Evolutionary conservation across 1,140 invertebrate genomes (phyloP).

Genomic region (Apocrypta bakeri): DNA sequence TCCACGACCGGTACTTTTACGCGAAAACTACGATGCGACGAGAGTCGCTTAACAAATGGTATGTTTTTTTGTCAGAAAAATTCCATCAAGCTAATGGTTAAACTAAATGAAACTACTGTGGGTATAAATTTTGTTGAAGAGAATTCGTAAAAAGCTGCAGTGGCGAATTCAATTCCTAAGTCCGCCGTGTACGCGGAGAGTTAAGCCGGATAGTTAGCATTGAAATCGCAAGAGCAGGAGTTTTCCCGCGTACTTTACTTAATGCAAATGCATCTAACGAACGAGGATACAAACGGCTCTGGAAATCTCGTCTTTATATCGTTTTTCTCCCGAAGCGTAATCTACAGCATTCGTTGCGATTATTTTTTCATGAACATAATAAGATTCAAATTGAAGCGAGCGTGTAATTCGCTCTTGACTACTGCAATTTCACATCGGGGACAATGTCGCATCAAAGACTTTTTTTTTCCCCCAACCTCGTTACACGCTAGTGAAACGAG

Average conservation of each 20-base stretch:
- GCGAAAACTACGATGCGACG: no score
- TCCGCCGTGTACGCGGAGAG: neutral
- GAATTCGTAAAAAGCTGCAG: slow-evolving; percentile 31
- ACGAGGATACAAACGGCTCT: slow-evolving; percentile 42
- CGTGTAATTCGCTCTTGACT: no score
- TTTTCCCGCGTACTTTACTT: slow-evolving; percentile 12
- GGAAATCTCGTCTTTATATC: slow-evolving; percentile 35
- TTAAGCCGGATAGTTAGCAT: neutral
- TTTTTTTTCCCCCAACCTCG: no score
- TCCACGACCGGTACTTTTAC: no score
- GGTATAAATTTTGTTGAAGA: slow-evolving; percentile 2
- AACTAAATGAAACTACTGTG: neutral
- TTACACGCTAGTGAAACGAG: neutral
- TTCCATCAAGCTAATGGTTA: neutral
- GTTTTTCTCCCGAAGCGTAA: no score
- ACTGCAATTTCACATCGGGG: no score
- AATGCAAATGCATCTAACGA: slow-evolving; percentile 36
- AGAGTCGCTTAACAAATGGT: neutral
- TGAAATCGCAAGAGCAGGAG: neutral
- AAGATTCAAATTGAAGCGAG: neutral
- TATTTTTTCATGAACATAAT: neutral
- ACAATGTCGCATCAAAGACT: no score
- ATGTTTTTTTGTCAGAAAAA: neutral
- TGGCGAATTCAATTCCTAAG: slow-evolving; percentile 1
- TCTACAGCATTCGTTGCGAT: no score